Evolutionary conservation across 2,113 vertebrate species (phyloP).

Genomic region (Barbus barbus): DNA sequence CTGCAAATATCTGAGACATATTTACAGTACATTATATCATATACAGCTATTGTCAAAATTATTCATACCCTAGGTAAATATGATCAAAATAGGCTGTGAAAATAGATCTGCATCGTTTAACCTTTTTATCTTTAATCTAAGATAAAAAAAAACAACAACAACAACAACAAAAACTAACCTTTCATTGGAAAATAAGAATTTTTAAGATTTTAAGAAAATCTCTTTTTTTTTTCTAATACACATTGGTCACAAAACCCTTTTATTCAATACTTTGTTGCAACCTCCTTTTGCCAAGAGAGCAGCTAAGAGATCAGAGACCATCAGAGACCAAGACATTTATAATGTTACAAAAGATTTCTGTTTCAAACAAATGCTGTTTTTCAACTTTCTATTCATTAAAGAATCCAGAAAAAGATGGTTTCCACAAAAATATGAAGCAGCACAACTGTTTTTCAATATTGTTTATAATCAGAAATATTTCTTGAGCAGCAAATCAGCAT

Average conservation of each 20-base stretch:
- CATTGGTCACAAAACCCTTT: not conserved
- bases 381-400: no score
- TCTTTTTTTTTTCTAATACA: not conserved
- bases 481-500: not conserved
- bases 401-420: no score
- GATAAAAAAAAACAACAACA: no score
- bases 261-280: no score
- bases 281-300: no score
- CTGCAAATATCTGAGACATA: not conserved
- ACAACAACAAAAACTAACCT: not conserved
- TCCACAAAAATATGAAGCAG: no score
- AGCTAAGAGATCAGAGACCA: no score
- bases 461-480: not conserved
- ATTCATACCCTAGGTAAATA: not conserved
- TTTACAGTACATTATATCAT: not conserved
- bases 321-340: no score
- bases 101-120: not conserved
- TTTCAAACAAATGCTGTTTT: no score
- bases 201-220: not conserved
- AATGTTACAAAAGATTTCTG: no score
- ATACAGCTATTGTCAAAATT: not conserved
- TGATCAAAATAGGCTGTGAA: not conserved
- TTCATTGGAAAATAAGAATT: not conserved
- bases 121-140: no score
- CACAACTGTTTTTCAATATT: no score